Evolutionary conservation across 1,140 invertebrate genomes (phyloP).

Genomic region (Choristoneura fumiferana): DNA sequence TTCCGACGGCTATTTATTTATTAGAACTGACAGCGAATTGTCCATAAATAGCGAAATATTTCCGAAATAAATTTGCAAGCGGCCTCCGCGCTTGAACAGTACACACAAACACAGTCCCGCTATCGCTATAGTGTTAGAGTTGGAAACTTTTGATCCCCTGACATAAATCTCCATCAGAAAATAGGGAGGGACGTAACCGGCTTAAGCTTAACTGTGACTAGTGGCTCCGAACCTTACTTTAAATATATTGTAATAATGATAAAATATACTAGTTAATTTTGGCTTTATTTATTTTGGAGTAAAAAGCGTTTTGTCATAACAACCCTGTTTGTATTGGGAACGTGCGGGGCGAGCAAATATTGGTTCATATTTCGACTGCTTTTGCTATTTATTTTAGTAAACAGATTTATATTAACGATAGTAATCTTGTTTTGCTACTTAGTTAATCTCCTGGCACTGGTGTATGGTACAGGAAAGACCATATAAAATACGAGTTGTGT

Average conservation of each 20-base stretch:
- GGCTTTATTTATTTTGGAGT: constrained; percentile 57
- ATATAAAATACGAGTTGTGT: too few species aligned
- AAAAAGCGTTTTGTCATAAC: constrained; percentile 58
- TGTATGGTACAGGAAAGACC: too few species aligned
- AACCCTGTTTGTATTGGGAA: constrained; percentile 42
- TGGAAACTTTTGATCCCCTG: constrained; percentile 74
- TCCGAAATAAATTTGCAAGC: constrained; percentile 38
- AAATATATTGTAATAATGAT: constrained; percentile 73
- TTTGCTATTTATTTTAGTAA: constrained; percentile 44
- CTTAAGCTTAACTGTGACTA: constrained; percentile 73
- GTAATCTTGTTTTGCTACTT: constrained; percentile 52
- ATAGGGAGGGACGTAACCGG: constrained; percentile 73
- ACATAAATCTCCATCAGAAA: constrained; percentile 78
- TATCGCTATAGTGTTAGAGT: constrained; percentile 32
- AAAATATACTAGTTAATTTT: constrained; percentile 66
- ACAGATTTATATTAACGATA: constrained; percentile 59
- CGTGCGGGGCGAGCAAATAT: constrained; percentile 53
- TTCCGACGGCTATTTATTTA: constrained; percentile 38
- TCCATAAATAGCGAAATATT: constrained; percentile 36
- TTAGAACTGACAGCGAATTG: constrained; percentile 40
- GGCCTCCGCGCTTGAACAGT: constrained; percentile 19
- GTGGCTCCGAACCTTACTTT: constrained; percentile 56
- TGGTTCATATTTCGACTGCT: constrained; percentile 60
- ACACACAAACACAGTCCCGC: constrained; percentile 24
- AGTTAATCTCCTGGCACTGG: constrained; percentile 29